Conservation (phyloP, 2,113 vertebrate species). For the Saimiri boliviensis region DNA sequence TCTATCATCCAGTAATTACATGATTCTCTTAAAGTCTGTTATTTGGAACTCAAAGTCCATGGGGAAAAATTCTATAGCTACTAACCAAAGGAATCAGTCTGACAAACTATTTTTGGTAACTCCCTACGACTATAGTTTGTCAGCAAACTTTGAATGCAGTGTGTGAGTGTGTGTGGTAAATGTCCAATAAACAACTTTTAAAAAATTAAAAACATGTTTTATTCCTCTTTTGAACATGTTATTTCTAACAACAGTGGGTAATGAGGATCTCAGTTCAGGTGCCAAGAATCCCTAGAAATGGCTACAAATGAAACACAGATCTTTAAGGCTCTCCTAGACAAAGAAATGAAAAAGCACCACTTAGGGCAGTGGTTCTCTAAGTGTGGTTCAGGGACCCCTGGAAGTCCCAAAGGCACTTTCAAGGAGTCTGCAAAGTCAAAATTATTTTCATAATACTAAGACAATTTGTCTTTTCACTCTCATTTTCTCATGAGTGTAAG, state of each 20-base stretch:
- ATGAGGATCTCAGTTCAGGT: neutral
- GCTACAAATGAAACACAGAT: neutral
- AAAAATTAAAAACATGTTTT: neutral
- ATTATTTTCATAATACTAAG: slow-evolving; percentile 2
- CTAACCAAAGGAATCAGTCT: neutral
- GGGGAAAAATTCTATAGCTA: neutral
- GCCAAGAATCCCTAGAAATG: slow-evolving; percentile 4
- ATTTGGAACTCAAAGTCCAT: slow-evolving; percentile 7
- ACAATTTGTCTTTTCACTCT: neutral
- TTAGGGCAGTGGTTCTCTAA: slow-evolving; percentile 24
- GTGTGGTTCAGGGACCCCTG: neutral
- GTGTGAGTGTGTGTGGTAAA: neutral
- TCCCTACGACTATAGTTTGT: neutral
- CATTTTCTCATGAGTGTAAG: neutral
- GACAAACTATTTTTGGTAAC: neutral
- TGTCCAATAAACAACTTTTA: neutral
- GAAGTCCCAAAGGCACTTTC: neutral
- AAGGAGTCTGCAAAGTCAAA: slow-evolving; percentile 7
- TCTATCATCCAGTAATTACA: neutral
- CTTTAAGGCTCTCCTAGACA: neutral
- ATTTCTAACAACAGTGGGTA: neutral
- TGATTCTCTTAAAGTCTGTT: neutral
- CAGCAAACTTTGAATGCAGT: neutral
- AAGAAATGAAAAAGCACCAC: neutral
- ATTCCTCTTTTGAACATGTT: neutral